Evolutionary conservation across 2,113 vertebrate species (phyloP).

Genomic region (Hippocampus zosterae): DNA sequence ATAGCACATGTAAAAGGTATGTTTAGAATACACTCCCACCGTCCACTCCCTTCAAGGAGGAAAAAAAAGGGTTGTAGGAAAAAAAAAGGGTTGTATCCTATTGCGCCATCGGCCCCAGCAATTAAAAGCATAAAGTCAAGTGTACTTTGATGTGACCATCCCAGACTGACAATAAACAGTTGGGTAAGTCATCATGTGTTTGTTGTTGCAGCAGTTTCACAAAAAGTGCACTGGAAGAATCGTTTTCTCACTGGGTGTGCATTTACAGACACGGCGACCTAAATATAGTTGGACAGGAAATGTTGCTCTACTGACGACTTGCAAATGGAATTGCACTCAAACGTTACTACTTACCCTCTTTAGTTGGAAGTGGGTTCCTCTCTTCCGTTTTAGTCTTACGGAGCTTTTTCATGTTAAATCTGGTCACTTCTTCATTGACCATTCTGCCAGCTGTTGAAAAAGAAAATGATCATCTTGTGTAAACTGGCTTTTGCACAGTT

Average conservation of each 20-base stretch:
- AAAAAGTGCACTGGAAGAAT: not conserved
- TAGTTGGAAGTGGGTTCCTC: not conserved
- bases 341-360: not conserved
- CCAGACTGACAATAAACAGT: too few species aligned
- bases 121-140: too few species aligned
- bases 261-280: not conserved
- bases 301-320: not conserved
- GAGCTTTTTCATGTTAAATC: slow-evolving; percentile 76
- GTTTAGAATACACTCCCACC: too few species aligned
- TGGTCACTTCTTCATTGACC: slow-evolving; percentile 58
- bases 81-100: too few species aligned
- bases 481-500: not conserved
- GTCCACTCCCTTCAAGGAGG: too few species aligned
- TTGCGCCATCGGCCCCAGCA: too few species aligned
- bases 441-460: slow-evolving; percentile 32
- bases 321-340: not conserved
- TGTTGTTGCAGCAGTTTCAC: too few species aligned
- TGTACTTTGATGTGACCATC: too few species aligned
- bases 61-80: too few species aligned
- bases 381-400: slow-evolving; percentile 63
- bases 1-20: too few species aligned
- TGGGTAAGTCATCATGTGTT: too few species aligned
- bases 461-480: not conserved
- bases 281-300: not conserved
- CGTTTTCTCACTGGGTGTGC: slow-evolving; percentile 42